Evolutionary conservation across 2,113 vertebrate species (phyloP), one percentile per base, ranked within the genome.

Genomic region (Macrotus californicus): DNA sequence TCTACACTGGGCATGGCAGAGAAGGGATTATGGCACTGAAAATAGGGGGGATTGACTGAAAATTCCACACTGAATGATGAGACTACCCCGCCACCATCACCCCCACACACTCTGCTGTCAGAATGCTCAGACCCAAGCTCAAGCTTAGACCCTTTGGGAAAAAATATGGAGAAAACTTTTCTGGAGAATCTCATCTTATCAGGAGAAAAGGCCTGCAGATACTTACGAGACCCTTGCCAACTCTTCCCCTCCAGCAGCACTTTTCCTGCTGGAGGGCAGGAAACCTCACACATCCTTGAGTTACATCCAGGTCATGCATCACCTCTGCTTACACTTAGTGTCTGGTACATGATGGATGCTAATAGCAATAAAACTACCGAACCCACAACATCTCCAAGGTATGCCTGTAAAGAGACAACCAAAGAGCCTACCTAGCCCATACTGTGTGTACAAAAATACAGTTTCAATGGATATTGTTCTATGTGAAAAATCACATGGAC

Each of bases 161-260:
- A 75, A 87, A 88, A 76, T 10, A 2, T 54, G 34, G 8, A 56
- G 13, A 11, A 39, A 73, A 54, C 66, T 67, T 41, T 67, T 39
- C 54, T 26, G 26, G 39, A 61, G 11, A 81, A 48, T 64, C 24
- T 82, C 36, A 73, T 26, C 56, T 41, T 4, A 2, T 41, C 43
- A 83, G 56, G 39, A 56, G 46, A 83, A 69, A 54, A 76, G 6
- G 7, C 24, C 52, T 29, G 22, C 26, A 59, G 21, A 72, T 21
- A 43, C 34, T 48, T 41, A 34, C 5, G 9, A 14, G 19, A 11
- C 2, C 7, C 21, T 5, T 10, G 19, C 15, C 26, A 8, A 11
- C 10, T 15, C 11, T 6, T 1, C 13, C 98, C 95, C 95, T 96
- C 98, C 70, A 88, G 96, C 36, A 88, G 94, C 96, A 87, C 97